phyloP scores from a whole-genome alignment of 35 echinoderm and acorn worm species.

The Ophiothrix spiculata region DNA sequence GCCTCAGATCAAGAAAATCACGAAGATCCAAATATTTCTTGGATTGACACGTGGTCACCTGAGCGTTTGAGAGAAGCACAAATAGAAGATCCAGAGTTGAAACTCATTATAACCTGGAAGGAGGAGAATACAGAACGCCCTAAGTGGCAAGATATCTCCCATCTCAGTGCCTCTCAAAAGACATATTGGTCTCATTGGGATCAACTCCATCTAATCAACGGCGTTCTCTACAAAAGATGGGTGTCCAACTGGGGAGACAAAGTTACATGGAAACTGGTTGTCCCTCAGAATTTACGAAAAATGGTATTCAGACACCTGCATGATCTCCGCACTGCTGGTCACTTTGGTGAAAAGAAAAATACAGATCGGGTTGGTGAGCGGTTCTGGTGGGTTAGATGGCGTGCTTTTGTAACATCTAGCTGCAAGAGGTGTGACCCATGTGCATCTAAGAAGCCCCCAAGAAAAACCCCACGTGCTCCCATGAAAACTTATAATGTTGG shows the following conservation, averaged over 20 bases:
- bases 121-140: not conserved
- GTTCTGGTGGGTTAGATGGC: conserved; percentile 15
- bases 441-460: conserved; percentile 17
- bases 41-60: too few species aligned
- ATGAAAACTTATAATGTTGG: conserved; percentile 28
- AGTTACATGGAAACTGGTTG: conserved; percentile 18
- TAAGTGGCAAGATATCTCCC: not conserved
- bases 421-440: conserved; percentile 28
- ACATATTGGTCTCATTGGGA: conserved; percentile 30
- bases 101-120: not conserved
- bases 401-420: not conserved
- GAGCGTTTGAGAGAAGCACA: not conserved
- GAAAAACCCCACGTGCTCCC: not conserved
- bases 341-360: conserved; percentile 27
- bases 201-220: not conserved
- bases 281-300: not conserved
- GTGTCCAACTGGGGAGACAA: conserved; percentile 9
- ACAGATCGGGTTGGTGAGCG: not conserved
- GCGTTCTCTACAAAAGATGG: conserved; percentile 12
- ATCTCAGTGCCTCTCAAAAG: not conserved
- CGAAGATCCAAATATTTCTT: too few species aligned
- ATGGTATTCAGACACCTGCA: not conserved
- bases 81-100: not conserved
- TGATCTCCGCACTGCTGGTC: conserved; percentile 10
- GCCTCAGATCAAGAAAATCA: too few species aligned